phyloP scores from a whole-genome alignment of 2,797 vertebrate genomes.

The Mustela erminea region DNA sequence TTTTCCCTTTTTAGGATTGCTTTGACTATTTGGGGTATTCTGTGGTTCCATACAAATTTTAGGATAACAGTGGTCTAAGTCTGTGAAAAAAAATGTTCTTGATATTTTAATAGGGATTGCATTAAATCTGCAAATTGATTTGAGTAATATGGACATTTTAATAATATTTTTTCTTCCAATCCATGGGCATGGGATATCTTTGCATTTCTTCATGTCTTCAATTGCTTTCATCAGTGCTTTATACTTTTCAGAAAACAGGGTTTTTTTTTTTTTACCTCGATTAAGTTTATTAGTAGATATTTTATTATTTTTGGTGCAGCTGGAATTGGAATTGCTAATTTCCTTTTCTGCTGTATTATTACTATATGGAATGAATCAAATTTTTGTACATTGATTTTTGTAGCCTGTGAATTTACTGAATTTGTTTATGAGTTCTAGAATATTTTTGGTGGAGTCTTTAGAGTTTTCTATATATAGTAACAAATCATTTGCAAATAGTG shows the following conservation, averaged over 20 bases:
- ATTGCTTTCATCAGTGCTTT: not conserved
- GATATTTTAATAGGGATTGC: not conserved
- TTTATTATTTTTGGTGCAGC: not conserved
- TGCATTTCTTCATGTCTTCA: not conserved
- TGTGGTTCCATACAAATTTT: not conserved
- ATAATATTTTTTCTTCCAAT: not conserved
- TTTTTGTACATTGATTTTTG: not conserved
- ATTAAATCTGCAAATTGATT: not conserved
- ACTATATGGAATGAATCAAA: not conserved
- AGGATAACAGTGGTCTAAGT: not conserved
- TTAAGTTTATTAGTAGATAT: not conserved
- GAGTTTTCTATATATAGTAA: not conserved
- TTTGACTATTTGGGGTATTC: not conserved
- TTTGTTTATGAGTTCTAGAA: not conserved
- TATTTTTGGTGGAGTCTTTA: not conserved
- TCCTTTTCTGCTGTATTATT: not conserved
- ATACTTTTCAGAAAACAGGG: not conserved
- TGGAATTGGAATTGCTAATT: not conserved
- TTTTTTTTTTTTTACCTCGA: not conserved
- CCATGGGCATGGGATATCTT: not conserved
- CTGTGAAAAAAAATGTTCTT: not conserved
- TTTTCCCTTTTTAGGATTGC: not conserved
- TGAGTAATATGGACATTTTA: not conserved
- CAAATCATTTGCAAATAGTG: not conserved
- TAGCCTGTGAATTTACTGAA: not conserved